phyloP scores from a whole-genome alignment of 2,888 invertebrate genomes.

The Meganola albula region DNA sequence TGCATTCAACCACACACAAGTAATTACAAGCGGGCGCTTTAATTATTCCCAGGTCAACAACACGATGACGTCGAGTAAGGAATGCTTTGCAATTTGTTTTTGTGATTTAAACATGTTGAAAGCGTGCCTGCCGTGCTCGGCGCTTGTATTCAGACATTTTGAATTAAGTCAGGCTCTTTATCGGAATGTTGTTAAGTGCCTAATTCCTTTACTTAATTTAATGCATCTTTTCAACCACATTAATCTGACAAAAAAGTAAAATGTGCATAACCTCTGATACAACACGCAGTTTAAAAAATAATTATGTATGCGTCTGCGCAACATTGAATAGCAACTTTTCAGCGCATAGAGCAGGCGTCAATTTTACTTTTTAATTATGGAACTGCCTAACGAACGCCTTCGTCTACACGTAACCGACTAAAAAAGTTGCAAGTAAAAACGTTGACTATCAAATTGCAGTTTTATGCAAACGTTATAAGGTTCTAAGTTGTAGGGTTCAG shows the following conservation, averaged over 20 bases:
- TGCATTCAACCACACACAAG: conserved; percentile 61
- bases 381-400: conserved; percentile 64
- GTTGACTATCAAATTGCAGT: conserved; percentile 9
- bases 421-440: conserved; percentile 10
- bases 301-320: conserved; percentile 34
- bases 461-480: conserved; percentile 14
- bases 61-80: conserved; percentile 47
- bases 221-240: no score
- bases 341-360: conserved; percentile 48
- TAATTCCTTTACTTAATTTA: conserved; percentile 22
- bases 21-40: conserved; percentile 67
- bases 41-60: conserved; percentile 57
- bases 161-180: conserved; percentile 10
- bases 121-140: conserved; percentile 15
- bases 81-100: conserved; percentile 66
- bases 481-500: conserved; percentile 12
- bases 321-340: conserved; percentile 50
- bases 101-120: conserved; percentile 53
- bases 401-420: conserved; percentile 26
- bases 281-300: no score
- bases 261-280: no score
- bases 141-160: conserved; percentile 21
- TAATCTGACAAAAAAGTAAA: no score
- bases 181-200: conserved; percentile 8
- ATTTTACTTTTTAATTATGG: conserved; percentile 60